These are phyloP conservation scores for Macquaria australasica DNA, from an alignment of 2,113 vertebrate genomes.

Conservation along the genomic window DNA sequence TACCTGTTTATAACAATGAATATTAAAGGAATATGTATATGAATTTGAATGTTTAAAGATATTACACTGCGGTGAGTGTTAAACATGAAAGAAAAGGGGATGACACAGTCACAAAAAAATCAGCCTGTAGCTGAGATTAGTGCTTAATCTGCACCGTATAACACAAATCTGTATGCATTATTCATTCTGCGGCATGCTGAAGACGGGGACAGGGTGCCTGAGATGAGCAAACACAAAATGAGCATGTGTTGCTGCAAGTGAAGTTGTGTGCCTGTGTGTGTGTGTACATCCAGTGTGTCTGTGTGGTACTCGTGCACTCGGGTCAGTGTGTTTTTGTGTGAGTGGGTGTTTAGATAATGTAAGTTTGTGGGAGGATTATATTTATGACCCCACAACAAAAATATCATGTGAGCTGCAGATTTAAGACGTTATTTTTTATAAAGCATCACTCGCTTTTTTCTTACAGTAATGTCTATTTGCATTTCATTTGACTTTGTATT, in stretches of 20 bases:
- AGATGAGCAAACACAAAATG: slow-evolving; percentile 41
- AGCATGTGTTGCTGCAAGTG: background rate
- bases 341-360: slow-evolving; percentile 4
- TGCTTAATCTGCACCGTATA: slow-evolving; percentile 51
- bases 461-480: background rate
- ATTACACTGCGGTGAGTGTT: slow-evolving; percentile 9
- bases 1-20: background rate
- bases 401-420: background rate
- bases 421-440: background rate
- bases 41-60: slow-evolving; percentile 9
- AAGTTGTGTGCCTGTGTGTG: background rate
- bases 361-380: slow-evolving; percentile 31
- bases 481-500: background rate
- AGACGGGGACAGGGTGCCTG: slow-evolving; percentile 7
- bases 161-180: slow-evolving; percentile 59
- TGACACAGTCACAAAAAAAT: slow-evolving; percentile 12
- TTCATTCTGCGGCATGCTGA: slow-evolving; percentile 55
- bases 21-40: background rate
- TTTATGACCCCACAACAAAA: background rate
- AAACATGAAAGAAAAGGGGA: slow-evolving; percentile 2
- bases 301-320: background rate
- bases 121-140: slow-evolving; percentile 53
- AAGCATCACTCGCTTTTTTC: background rate
- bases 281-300: background rate
- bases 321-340: background rate